phyloP scores from a whole-genome alignment of 2,113 vertebrate species.

The Lophura nycthemera region DNA sequence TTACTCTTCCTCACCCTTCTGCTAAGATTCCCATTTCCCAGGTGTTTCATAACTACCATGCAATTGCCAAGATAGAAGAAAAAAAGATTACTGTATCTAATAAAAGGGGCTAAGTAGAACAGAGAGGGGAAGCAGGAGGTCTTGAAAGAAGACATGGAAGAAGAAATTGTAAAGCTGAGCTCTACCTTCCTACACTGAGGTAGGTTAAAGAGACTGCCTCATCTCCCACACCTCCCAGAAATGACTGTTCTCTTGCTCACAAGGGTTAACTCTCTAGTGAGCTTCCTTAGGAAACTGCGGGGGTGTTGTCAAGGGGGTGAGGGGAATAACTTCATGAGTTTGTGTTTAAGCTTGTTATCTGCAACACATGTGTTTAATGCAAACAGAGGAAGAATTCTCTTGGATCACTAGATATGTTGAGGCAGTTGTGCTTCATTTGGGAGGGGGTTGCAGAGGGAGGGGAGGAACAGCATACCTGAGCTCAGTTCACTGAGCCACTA shows the following conservation, averaged over 20 bases:
- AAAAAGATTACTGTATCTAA: not conserved
- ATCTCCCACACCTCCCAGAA: not conserved
- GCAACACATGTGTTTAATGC: not conserved
- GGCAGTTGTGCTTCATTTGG: not conserved
- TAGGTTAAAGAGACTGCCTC: not conserved
- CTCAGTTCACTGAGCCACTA: not conserved
- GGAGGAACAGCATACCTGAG: not conserved
- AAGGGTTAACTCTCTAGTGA: conserved; percentile 37
- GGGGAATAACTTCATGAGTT: not conserved
- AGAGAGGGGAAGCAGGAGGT: not conserved
- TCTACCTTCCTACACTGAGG: not conserved
- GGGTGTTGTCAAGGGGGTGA: not conserved
- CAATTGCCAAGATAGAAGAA: not conserved
- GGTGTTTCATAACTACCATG: conserved; percentile 15
- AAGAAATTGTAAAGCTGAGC: not conserved
- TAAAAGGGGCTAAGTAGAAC: not conserved
- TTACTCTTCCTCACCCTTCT: not conserved
- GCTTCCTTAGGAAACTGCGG: conserved; percentile 6
- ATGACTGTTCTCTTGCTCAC: not conserved
- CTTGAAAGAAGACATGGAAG: not conserved
- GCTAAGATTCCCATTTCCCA: not conserved
- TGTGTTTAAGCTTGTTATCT: conserved; percentile 63
- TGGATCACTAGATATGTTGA: not conserved
- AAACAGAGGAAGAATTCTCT: not conserved
- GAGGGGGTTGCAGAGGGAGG: not conserved